Conservation (phyloP, 2,888 invertebrate genomes). For the Hypena proboscidalis region DNA sequence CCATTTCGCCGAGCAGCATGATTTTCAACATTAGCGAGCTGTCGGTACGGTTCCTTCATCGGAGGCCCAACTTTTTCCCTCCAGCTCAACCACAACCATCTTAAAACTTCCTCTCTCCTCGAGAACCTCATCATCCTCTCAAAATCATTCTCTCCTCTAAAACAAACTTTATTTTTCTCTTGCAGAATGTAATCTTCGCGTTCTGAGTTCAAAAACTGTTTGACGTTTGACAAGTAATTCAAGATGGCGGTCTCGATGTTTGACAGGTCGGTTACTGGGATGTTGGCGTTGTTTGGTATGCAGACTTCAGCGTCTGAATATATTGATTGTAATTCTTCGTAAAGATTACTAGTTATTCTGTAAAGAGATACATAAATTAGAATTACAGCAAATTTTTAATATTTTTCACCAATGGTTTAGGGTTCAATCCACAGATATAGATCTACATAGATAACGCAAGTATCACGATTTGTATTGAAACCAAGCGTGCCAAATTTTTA, state of each 20-base stretch:
- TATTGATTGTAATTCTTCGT: constrained; percentile 83
- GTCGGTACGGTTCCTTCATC: constrained; percentile 82
- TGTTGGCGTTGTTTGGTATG: constrained; percentile 56
- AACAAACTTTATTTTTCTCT: constrained; percentile 65
- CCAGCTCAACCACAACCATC: constrained; percentile 89
- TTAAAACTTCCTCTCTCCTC: constrained; percentile 75
- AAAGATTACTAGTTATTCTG: constrained; percentile 75
- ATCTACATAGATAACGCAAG: too few relatives aligned
- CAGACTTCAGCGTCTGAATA: constrained; percentile 86
- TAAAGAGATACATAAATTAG: constrained; percentile 27
- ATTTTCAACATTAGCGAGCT: constrained; percentile 86
- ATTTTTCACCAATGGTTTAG: too few relatives aligned
- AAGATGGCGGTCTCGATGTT: constrained; percentile 60
- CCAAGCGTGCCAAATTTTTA: too few relatives aligned
- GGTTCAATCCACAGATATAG: too few relatives aligned
- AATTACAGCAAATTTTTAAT: background rate
- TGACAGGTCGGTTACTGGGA: constrained; percentile 43
- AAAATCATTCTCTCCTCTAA: constrained; percentile 87
- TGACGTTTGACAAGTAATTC: constrained; percentile 49
- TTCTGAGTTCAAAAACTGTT: constrained; percentile 32
- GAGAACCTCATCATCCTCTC: constrained; percentile 84
- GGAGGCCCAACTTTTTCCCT: constrained; percentile 85
- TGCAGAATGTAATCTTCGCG: constrained; percentile 27
- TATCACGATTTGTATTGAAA: too few relatives aligned
- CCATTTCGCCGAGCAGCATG: constrained; percentile 87